Percentiles rank a stretch among this genome's conserved stretches.
phyloP scores from a whole-genome alignment of 1,140 invertebrate species.

The Cephus cinctus region DNA sequence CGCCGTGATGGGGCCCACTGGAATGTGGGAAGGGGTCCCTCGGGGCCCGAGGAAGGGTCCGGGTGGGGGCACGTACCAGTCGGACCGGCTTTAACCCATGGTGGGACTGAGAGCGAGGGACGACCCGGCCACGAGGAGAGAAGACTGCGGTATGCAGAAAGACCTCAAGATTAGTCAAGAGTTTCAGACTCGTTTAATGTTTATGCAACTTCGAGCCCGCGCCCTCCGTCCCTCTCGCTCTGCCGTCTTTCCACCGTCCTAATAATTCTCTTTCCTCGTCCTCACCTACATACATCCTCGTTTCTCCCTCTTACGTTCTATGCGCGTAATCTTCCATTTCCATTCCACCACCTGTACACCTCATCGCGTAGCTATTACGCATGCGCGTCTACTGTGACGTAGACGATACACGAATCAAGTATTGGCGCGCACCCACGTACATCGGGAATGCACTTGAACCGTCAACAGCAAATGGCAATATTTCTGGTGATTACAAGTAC shows the following conservation, averaged over 20 bases:
- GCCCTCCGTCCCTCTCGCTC: background rate
- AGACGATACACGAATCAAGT: too few species aligned
- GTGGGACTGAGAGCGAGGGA: conserved; percentile 10
- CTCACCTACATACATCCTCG: too few species aligned
- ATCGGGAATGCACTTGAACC: too few species aligned
- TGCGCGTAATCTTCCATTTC: too few species aligned
- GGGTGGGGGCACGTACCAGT: conserved; percentile 32
- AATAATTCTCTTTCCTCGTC: background rate
- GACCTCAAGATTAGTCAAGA: conserved; percentile 38
- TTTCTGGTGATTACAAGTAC: too few species aligned
- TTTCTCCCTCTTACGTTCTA: too few species aligned
- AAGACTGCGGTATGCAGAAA: conserved; percentile 38
- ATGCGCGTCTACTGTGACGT: too few species aligned
- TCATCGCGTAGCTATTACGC: too few species aligned
- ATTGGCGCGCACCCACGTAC: too few species aligned
- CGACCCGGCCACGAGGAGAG: conserved; percentile 10
- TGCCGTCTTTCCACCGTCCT: background rate
- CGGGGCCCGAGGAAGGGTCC: conserved; percentile 33
- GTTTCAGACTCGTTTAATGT: conserved; percentile 23
- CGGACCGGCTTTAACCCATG: conserved; percentile 38
- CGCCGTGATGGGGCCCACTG: conserved; percentile 31
- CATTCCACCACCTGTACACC: too few species aligned
- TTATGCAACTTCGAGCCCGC: conserved; percentile 28
- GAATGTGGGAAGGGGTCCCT: conserved; percentile 35
- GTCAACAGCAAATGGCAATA: too few species aligned